Evolutionary conservation across 2,888 invertebrate species (phyloP), one percentile per base, ranked within the genome.

Genomic region (Lagria hirta): DNA sequence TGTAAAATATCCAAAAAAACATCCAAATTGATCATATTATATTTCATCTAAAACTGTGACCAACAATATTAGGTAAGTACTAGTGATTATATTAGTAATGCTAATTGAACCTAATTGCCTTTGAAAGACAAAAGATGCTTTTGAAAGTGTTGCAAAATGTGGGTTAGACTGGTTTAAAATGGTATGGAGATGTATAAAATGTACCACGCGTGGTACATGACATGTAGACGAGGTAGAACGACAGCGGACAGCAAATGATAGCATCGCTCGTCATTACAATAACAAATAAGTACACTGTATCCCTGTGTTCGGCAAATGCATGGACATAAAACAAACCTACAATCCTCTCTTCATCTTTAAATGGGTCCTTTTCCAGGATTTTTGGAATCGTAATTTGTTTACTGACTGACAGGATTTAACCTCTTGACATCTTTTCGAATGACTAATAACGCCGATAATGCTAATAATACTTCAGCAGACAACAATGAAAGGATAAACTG

Each of bases 261-360:
- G 55, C 65, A 70, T 70, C 70, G 61, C 59, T 64, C 65, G 65
- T 68, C 69, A 69, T 70, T 70, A 70, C 67, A 70, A 70, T 70
- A 70, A 69, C 70, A 69, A 70, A 70, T 70, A 70, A 69, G 69
- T 65, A 68, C 67, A 68, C 65, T 64, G 62, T 65, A 63, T 57
- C 54, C 61, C 58, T 62, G 66, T 63, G 68, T 62, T 60, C 50
- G 46, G 55, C 51, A 54, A 60, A 58, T 54, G 57, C 58, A 51
- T 63, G 62, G 51, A 62, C 64, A 68, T 68, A 67, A 68, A 68
- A 60, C 22, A 15, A 42, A 20, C 13, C 15, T 35, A 24, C 12
- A n/a, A n/a, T n/a, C n/a, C n/a, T n/a, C n/a, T n/a, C n/a, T 27
- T 16, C 15, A 16, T 21, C 14, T 20, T 17, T 7, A 4, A 4